A percentile compares a stretch with the other conserved stretches of the same genome.
Conservation (phyloP, 2,888 invertebrate species). For the Muscina levida region DNA sequence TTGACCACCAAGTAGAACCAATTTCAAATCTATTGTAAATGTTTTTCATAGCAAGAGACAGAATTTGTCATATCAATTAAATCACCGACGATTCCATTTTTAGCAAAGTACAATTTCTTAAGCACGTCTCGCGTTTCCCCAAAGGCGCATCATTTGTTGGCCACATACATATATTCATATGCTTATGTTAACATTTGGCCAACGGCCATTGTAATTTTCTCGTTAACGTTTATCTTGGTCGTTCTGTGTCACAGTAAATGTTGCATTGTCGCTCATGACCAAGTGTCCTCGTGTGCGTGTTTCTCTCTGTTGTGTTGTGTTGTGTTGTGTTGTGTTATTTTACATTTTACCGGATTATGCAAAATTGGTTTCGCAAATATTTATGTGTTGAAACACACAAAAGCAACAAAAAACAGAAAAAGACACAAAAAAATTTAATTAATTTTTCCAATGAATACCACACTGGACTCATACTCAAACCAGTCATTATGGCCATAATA, state of each 20-base stretch:
- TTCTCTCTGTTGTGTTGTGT: constrained; percentile 15
- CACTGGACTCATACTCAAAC: constrained; percentile 32
- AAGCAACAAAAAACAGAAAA: too few relatives aligned
- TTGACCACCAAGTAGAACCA: too few relatives aligned
- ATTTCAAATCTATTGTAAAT: too few relatives aligned
- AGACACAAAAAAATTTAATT: constrained; percentile 58
- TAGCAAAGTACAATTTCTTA: too few relatives aligned
- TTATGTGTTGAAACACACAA: constrained; percentile 51
- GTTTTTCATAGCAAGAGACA: too few relatives aligned
- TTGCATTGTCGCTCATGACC: constrained; percentile 25
- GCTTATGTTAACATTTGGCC: background rate
- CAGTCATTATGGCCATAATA: constrained; percentile 32
- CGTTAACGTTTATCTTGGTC: background rate
- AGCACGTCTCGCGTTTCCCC: too few relatives aligned
- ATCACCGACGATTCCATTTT: too few relatives aligned
- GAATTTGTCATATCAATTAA: too few relatives aligned
- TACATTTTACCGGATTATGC: constrained; percentile 72
- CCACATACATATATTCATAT: too few relatives aligned
- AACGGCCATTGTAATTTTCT: too few relatives aligned
- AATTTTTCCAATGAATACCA: constrained; percentile 60
- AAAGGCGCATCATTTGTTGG: too few relatives aligned
- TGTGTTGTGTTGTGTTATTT: constrained; percentile 37
- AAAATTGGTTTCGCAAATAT: constrained; percentile 77
- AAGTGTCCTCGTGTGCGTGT: constrained; percentile 13
- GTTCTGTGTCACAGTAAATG: constrained; percentile 36